A percentile compares a stretch with the other conserved stretches of the same genome.
Conservation (phyloP, 2,888 invertebrate genomes). For the Ceriagrion tenellum region DNA sequence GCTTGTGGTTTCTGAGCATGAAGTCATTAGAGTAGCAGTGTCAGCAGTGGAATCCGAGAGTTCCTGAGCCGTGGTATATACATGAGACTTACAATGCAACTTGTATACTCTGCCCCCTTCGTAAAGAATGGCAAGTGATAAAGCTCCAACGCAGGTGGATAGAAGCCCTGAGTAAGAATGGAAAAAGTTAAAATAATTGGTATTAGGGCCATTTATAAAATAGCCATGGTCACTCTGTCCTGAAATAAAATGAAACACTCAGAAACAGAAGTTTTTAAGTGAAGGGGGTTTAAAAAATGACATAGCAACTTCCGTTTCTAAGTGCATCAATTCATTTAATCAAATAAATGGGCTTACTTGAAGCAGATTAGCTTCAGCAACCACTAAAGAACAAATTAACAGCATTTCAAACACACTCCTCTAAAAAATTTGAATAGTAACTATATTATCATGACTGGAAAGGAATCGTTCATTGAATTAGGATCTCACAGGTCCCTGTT, state of each 20-base stretch:
- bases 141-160: slow-evolving; percentile 2
- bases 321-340: too few species aligned
- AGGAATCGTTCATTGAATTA: too few species aligned
- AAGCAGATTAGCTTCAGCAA: too few species aligned
- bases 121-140: not conserved
- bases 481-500: too few species aligned
- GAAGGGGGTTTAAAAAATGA: too few species aligned
- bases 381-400: too few species aligned
- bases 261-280: not conserved
- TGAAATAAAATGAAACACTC: not conserved
- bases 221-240: not conserved
- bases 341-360: too few species aligned
- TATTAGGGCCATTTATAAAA: not conserved
- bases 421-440: too few species aligned
- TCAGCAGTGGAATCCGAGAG: not conserved
- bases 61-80: not conserved
- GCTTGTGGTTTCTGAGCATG: not conserved
- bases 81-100: slow-evolving; percentile 8
- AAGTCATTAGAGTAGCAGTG: not conserved
- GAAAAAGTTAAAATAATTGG: not conserved
- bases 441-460: too few species aligned
- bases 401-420: too few species aligned
- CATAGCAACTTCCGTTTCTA: too few species aligned
- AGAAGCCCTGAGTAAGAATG: not conserved
- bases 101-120: slow-evolving; percentile 14